These are phyloP conservation scores for Cephalophus harveyi DNA, from an alignment of 2,113 vertebrate species.

Conservation along the genomic window DNA sequence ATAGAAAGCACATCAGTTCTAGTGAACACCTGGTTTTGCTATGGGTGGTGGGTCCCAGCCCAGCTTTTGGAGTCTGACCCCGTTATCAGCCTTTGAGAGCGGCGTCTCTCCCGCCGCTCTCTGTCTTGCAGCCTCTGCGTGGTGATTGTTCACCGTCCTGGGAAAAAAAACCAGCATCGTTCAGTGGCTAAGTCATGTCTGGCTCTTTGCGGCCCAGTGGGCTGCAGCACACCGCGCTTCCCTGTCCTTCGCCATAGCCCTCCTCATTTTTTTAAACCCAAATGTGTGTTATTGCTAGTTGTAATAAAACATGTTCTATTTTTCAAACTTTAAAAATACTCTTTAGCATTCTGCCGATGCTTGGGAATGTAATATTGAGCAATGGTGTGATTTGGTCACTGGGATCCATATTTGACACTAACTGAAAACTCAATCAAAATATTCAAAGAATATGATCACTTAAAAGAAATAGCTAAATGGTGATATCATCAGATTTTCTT, in stretches of 20 bases:
- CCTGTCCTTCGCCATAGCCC: neutral
- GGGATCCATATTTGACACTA: neutral
- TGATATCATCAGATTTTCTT: neutral
- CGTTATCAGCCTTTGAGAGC: accelerated
- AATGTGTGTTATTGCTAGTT: neutral
- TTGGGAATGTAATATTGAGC: neutral
- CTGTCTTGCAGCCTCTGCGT: neutral
- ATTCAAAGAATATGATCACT: neutral
- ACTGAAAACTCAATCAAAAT: neutral
- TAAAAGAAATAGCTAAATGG: neutral
- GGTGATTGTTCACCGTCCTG: neutral
- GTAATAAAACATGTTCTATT: neutral
- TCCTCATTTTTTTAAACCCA: neutral
- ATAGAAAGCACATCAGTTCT: neutral
- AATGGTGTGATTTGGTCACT: neutral
- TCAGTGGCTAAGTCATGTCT: neutral
- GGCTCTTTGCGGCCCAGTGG: neutral
- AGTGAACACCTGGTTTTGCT: neutral
- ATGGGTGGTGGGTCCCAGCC: neutral
- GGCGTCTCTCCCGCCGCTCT: accelerated
- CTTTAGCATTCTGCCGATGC: neutral
- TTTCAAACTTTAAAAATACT: neutral
- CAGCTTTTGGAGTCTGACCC: neutral
- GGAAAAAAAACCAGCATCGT: neutral
- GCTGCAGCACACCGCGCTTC: neutral